Base-by-base conservation (phyloP, 2,888 invertebrate species). In the Heteromyza rotundicornis region DNA sequence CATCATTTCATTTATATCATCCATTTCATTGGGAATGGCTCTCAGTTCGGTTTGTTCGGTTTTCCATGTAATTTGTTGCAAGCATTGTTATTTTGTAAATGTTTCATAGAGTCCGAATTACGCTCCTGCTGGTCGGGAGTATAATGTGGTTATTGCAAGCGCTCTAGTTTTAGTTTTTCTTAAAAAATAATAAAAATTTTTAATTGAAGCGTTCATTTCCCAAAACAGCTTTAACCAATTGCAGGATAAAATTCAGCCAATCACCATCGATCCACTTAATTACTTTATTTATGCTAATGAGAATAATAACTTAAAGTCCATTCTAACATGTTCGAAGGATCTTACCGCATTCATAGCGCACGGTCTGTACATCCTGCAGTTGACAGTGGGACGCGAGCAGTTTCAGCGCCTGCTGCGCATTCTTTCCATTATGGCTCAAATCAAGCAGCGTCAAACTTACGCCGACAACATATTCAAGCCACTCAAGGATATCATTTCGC, bases 381-480 rank as follows among this genome's bases (percentile, higher is more conserved):
- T 89, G 52, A 88, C 90, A 17, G 85, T 96, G 3, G 85, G 84
- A 1, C 93, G 94, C 57, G 92, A 94, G 66, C 94, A 97, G 79
- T 95, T 95, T 73, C 89, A 91, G 10, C 91, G 90, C 1, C 85
- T 98, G 27, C 85, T 97, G 14, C 86, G 87, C 59, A 90, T 96
- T 49, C 95, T 98, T 89, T 88, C 90, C 47, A 91, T 92, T 71
- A 85, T 97, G 74, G 73, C 73, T 47, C 75, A 81, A 64, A 89
- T 92, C 22, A 88, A 90, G 68, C 94, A 95, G 64, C 86, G 90
- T 14, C 91, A 91, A 67, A 85, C 87, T 23, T 86, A 89, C 56
- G 95, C 95, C 0, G 95, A 96, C 70, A 88, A 87, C 54, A 93
- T 96, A 89, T 97, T 97, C 80, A 94, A 92, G 60, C 95, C 96